Evolutionary conservation across 2,888 invertebrate genomes (phyloP), one percentile per base, ranked within the genome.

Genomic region (Prostheceraeus crozeri): DNA sequence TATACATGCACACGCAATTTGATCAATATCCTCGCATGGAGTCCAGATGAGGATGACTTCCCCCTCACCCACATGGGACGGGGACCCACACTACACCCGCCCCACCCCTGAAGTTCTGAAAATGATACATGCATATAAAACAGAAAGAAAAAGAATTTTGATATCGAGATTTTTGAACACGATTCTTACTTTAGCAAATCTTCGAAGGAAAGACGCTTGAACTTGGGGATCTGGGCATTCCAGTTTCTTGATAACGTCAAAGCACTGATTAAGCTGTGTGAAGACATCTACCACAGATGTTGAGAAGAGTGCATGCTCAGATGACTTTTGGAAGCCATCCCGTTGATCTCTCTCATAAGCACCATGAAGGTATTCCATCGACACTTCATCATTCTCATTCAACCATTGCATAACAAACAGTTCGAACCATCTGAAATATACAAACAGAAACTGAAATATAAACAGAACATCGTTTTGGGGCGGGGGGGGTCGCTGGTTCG

Each of bases 341-440:
- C 35, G 51, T 14, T 46, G 23, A 31, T 60, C 60, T 28, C 60
- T n/a, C 21, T 60, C 90, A 78, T 96, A 99, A 69, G 98, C 98
- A 77, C 94, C 93, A 75, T 96, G 88, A 66, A 99, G 84, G 79
- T 96, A 98, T 77, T 98, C 98, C 72, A 98, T 81, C 0, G 94
- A 96, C 1, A 98, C 94, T 69, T 96, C 96, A 73, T 99, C 98
- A 75, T 99, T 99, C 77, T 98, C 98, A 73, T 96, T 96, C 35
- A 99, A 82, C 98, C 98, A 99, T 76, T 96, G 96, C 96, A 99
- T 98, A 40, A 99, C 98, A 78, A 98, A 99, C n/a, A 96, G 94
- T 76, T 96, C 96, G 77, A 99, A 99, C 96, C 96, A 99, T 65
- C 81, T 82, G 70, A 19, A 67, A 10, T 33, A 11, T 11, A 33